Conservation (phyloP, 2,797 vertebrate species). For the Clarias laeviceps region DNA sequence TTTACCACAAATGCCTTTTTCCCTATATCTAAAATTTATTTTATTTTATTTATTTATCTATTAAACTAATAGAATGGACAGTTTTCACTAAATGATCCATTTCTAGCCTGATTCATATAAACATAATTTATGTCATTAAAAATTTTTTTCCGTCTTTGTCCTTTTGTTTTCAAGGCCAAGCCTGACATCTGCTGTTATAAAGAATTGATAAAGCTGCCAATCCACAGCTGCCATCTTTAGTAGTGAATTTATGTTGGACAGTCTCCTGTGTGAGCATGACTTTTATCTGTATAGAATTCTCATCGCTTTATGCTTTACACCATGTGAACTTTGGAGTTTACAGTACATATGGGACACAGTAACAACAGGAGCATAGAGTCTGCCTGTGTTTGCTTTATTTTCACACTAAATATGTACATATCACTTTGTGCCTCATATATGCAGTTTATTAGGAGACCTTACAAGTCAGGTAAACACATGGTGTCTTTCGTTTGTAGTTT, state of each 20-base stretch:
- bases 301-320: neutral
- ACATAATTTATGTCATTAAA: neutral
- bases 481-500: neutral
- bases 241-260: neutral
- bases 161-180: conserved; percentile 79
- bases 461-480: conserved; percentile 84
- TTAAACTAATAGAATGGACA: neutral
- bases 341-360: conserved; percentile 98
- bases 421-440: conserved; percentile 89
- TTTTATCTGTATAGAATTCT: neutral
- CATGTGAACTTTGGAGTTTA: conserved; percentile 19
- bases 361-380: conserved; percentile 93
- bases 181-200: conserved; percentile 89
- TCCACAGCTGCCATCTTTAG: conserved; percentile 80
- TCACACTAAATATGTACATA: conserved; percentile 90
- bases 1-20: neutral
- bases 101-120: conserved; percentile 39
- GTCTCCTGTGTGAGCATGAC: neutral
- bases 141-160: neutral
- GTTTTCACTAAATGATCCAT: neutral
- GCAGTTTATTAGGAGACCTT: conserved; percentile 93
- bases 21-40: neutral
- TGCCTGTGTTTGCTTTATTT: conserved; percentile 91
- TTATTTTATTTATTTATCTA: too few relatives aligned
- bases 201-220: conserved; percentile 94